These are phyloP conservation scores for Sturmia bella DNA, from an alignment of 2,888 invertebrate genomes.

Conservation along the genomic window DNA sequence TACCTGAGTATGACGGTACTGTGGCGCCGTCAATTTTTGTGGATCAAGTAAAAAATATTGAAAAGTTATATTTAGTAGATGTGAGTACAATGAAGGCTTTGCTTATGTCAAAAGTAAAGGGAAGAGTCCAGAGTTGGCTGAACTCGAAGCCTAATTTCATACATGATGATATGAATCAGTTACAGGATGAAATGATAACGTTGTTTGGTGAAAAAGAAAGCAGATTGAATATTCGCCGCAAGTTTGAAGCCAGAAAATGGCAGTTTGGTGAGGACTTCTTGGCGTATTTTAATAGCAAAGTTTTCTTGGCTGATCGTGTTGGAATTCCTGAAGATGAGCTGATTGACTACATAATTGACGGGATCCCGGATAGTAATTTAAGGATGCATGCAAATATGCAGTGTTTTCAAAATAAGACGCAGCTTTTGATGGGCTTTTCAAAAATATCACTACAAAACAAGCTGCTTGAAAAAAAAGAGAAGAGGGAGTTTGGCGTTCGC, in stretches of 20 bases:
- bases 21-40: too few species aligned
- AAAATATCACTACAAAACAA: conserved; percentile 33
- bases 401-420: conserved; percentile 8
- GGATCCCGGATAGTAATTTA: conserved; percentile 46
- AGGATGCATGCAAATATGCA: conserved; percentile 45
- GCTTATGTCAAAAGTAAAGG: too few species aligned
- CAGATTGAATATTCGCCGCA: neutral
- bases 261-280: conserved; percentile 22
- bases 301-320: neutral
- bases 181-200: too few species aligned
- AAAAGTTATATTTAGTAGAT: too few species aligned
- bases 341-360: conserved; percentile 51
- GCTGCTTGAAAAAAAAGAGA: neutral
- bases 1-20: too few species aligned
- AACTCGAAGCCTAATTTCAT: too few species aligned
- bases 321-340: conserved; percentile 22
- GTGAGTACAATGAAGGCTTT: too few species aligned
- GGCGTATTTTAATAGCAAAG: conserved; percentile 24
- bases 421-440: conserved; percentile 52
- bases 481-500: neutral
- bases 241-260: conserved; percentile 46
- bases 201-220: too few species aligned
- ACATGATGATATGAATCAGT: too few species aligned
- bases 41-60: too few species aligned
- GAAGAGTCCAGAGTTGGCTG: too few species aligned